phyloP scores from a whole-genome alignment of 2,888 invertebrate species.

The Lampropteryx suffumata region DNA sequence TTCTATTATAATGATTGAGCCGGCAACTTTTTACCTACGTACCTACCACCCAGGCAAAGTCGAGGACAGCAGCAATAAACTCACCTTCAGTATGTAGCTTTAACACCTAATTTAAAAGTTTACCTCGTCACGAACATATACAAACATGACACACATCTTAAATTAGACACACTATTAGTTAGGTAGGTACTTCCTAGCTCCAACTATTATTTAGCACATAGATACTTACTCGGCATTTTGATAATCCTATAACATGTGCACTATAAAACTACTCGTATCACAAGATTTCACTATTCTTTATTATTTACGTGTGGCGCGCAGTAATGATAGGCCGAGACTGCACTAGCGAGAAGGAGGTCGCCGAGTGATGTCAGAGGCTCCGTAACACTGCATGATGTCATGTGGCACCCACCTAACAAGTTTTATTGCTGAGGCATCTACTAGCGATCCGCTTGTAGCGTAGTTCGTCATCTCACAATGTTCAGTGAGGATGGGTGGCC shows the following conservation, averaged over 20 bases:
- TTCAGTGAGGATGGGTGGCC: too few species aligned
- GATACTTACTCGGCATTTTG: slow-evolving; percentile 20
- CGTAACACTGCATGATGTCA: slow-evolving; percentile 21
- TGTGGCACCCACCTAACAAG: background rate
- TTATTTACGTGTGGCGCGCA: background rate
- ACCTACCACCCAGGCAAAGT: too few species aligned
- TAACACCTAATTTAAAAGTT: background rate
- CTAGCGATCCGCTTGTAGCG: too few species aligned
- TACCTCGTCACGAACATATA: slow-evolving; percentile 3
- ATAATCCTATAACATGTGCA: background rate
- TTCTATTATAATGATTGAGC: too few species aligned
- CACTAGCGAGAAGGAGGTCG: slow-evolving; percentile 12
- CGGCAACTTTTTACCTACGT: too few species aligned
- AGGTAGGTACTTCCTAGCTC: too few species aligned
- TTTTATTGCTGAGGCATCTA: background rate
- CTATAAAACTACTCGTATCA: background rate
- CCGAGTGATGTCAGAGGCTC: slow-evolving; percentile 22
- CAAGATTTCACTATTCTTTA: too few species aligned
- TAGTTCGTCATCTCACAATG: too few species aligned
- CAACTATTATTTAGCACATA: too few species aligned
- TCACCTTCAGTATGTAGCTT: too few species aligned
- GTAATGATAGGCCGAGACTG: background rate
- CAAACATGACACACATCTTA: slow-evolving; percentile 4
- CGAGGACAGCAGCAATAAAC: too few species aligned
- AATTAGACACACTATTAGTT: background rate